Evolutionary conservation across 2,113 vertebrate genomes (phyloP), one percentile per base, ranked within the genome.

Genomic region (Aptenodytes patagonicus): DNA sequence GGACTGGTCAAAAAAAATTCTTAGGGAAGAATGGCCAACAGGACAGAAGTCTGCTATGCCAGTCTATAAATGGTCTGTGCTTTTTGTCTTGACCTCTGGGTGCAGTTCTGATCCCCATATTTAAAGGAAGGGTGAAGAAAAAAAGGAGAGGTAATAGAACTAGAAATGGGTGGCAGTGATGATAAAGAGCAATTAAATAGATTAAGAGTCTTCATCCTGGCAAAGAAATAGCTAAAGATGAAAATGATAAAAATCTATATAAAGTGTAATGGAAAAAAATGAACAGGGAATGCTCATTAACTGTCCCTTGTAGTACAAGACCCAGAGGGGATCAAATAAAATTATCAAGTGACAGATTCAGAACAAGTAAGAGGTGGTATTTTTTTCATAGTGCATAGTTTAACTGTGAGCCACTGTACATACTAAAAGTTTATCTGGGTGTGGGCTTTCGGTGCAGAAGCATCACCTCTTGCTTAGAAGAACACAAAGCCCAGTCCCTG

Each of bases 171-270:
- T 89, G 73, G 42, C n/a, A 94, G 29, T 49, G 40, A 76, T 79
- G 69, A 91, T 94, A 83, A 96, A 89, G 89, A 85, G 22, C 57
- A 93, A 87, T 87, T 95, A 94, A 87, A 75, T 75, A 91, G 64
- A 82, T 82, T 70, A 84, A 81, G 70, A 71, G 69, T 87, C 84
- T 95, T 94, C 36, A 90, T 34, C 40, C 62, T 91, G 54, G 21
- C 26, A 47, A 87, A 82, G 73, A 82, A 91, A 51, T 32, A 32
- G 78, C 77, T 82, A 19, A 91, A 87, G 72, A 86, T 71, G 68
- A 91, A 83, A 92, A 87, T 68, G 7, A 71, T 91, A 82, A 87
- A 82, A 94, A 73, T 66, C 83, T 85, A 15, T 69, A 69, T 28
- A 61, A 28, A 91, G 34, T 52, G 17, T 87, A 95, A 87, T 90